A percentile compares a stretch with the other conserved stretches of the same genome.
phyloP scores from a whole-genome alignment of 1,140 invertebrate species.

The Melanaphis sacchari region DNA sequence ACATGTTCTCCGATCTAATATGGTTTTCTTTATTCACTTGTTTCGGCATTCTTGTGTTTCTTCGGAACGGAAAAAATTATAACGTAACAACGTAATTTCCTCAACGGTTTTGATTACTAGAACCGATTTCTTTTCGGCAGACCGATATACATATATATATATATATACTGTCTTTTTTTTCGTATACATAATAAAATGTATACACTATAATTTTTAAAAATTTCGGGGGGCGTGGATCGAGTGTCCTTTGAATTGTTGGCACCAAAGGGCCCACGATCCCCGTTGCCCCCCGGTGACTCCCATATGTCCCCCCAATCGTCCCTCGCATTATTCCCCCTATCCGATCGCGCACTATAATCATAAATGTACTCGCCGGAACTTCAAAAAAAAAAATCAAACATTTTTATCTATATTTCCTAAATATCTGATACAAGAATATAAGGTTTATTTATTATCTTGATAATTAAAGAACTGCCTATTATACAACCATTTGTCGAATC shows the following conservation, averaged over 20 bases:
- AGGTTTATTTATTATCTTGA: no score
- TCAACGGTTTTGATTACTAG: background rate
- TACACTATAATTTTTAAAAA: background rate
- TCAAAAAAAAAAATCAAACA: background rate
- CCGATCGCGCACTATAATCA: background rate
- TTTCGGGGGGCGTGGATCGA: conserved; percentile 52
- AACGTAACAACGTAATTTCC: background rate
- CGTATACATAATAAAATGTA: background rate
- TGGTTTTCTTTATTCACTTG: background rate
- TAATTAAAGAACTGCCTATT: no score
- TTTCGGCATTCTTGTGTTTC: background rate
- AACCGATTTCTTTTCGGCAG: background rate
- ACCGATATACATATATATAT: background rate
- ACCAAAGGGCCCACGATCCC: conserved; percentile 53
- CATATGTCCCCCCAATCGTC: background rate
- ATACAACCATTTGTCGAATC: no score
- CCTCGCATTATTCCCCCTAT: background rate
- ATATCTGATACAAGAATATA: no score
- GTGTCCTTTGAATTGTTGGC: conserved; percentile 54
- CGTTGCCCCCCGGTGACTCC: conserved; percentile 29
- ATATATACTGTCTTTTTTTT: background rate
- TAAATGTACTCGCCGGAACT: background rate
- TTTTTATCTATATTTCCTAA: no score
- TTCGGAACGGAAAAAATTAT: background rate
- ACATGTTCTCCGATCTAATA: background rate